Evolutionary conservation across 2,888 invertebrate genomes (phyloP).

Genomic region (Leptodirus hochenwartii): DNA sequence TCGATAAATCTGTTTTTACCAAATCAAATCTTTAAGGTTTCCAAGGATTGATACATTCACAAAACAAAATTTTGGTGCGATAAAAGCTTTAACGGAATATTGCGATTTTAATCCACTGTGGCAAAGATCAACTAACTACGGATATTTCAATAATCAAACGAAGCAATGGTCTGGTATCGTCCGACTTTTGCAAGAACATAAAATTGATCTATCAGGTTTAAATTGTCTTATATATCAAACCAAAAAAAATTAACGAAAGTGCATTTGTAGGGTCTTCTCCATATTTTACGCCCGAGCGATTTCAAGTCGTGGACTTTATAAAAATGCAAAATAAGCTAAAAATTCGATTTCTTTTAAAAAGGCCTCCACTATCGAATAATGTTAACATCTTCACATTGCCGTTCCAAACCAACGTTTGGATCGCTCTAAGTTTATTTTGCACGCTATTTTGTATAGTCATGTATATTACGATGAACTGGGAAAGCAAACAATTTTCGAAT

Average conservation of each 20-base stretch:
- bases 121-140: constrained; percentile 5
- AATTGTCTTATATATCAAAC: background rate
- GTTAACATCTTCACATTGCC: constrained; percentile 30
- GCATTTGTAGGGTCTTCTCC: constrained; percentile 11
- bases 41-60: constrained; percentile 10
- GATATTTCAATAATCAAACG: constrained; percentile 6
- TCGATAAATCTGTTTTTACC: background rate
- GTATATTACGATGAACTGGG: constrained; percentile 22
- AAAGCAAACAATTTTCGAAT: constrained; percentile 13
- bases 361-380: constrained; percentile 29
- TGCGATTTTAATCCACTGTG: constrained; percentile 11
- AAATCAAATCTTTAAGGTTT: constrained; percentile 7
- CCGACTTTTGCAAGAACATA: too few species aligned
- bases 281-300: constrained; percentile 13
- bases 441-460: constrained; percentile 18
- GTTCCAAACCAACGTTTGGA: constrained; percentile 28
- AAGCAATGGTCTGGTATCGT: constrained; percentile 6
- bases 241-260: background rate
- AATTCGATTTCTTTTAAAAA: constrained; percentile 25
- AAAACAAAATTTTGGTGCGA: constrained; percentile 10
- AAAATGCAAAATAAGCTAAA: constrained; percentile 14
- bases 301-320: constrained; percentile 14
- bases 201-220: too few species aligned
- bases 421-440: constrained; percentile 20
- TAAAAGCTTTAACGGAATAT: constrained; percentile 9